Conservation (phyloP, 2,888 invertebrate species). For the Lissocephala sabroskyi region DNA sequence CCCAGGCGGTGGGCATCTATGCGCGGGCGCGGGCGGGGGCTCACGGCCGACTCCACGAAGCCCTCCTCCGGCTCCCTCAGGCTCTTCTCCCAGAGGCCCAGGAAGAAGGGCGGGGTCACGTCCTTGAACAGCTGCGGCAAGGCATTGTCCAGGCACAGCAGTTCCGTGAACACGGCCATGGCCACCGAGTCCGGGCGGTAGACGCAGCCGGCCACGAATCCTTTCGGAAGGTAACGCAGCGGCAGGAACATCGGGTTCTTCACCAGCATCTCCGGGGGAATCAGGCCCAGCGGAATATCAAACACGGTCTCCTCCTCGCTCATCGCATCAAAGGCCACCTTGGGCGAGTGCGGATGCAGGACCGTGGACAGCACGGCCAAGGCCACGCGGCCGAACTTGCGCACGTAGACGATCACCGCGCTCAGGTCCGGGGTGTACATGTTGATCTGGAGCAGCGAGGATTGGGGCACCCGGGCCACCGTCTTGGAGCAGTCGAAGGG, state of each 20-base stretch:
- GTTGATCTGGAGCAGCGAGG: background rate
- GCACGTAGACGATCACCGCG: background rate
- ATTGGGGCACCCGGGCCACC: too few relatives aligned
- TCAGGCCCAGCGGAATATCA: constrained; percentile 4
- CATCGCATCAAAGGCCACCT: background rate
- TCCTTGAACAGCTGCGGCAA: background rate
- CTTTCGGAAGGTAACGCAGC: constrained; percentile 10
- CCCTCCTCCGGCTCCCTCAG: too few relatives aligned
- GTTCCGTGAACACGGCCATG: background rate
- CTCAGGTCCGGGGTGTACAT: constrained; percentile 17
- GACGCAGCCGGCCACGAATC: constrained; percentile 21
- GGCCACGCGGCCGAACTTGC: background rate
- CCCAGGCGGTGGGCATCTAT: background rate
- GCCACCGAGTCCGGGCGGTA: constrained; percentile 6
- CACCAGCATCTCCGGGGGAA: background rate
- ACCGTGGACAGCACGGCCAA: constrained; percentile 8
- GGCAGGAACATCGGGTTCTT: constrained; percentile 11
- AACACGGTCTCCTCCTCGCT: constrained; percentile 2
- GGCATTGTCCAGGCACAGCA: background rate
- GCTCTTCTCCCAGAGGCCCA: constrained; percentile 16
- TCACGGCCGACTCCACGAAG: too few relatives aligned
- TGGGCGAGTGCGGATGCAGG: constrained; percentile 5
- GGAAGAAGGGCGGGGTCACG: constrained; percentile 15
- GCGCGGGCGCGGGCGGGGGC: too few relatives aligned
- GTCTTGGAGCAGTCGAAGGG: too few relatives aligned